Conservation (phyloP, 2,113 vertebrate genomes). For the Myocastor coypus region DNA sequence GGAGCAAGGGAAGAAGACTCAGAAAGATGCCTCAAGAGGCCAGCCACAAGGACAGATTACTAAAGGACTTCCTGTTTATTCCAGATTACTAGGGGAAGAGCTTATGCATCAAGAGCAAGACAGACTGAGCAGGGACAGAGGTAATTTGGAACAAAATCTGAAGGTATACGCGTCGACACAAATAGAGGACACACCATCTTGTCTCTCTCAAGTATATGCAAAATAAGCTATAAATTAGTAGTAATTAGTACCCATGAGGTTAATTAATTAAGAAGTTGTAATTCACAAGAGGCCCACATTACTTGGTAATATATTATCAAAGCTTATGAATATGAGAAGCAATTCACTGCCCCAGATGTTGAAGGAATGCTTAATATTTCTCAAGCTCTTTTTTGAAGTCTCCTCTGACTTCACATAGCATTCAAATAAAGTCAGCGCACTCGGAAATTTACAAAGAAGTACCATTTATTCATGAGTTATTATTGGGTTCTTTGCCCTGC, state of each 20-base stretch:
- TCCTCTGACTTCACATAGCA: background rate
- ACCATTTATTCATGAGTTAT: background rate
- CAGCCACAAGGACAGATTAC: background rate
- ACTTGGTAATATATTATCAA: slow-evolving; percentile 65
- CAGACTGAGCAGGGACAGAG: background rate
- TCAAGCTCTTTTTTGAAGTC: slow-evolving; percentile 37
- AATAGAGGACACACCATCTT: background rate
- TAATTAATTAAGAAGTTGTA: slow-evolving; percentile 76
- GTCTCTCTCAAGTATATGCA: slow-evolving; percentile 57
- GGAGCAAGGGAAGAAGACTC: background rate
- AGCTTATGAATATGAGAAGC: slow-evolving; percentile 69
- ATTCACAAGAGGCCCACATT: slow-evolving; percentile 64
- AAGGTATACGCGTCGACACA: accelerated
- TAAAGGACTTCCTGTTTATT: background rate
- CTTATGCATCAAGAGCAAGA: background rate
- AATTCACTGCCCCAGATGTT: slow-evolving; percentile 65
- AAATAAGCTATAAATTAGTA: slow-evolving; percentile 64
- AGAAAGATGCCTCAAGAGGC: background rate
- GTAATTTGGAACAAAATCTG: background rate
- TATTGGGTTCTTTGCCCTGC: background rate
- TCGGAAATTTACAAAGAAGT: background rate
- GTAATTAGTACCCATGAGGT: slow-evolving; percentile 59
- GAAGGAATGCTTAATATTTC: slow-evolving; percentile 64
- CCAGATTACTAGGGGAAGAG: background rate
- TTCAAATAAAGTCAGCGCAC: background rate